phyloP scores from a whole-genome alignment of 2,888 invertebrate species.

The Ichneumoninae sp. region DNA sequence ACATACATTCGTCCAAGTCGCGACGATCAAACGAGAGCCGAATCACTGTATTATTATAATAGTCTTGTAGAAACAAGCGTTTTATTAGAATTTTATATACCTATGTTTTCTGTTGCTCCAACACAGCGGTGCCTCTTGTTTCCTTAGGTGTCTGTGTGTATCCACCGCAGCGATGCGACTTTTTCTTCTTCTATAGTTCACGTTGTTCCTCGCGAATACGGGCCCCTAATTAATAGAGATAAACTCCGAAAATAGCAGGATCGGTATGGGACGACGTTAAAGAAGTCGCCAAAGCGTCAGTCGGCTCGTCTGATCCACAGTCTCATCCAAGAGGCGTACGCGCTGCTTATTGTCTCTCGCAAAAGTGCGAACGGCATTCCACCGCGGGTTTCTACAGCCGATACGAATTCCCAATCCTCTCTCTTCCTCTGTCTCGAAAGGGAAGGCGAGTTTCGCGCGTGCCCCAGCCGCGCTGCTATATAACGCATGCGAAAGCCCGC shows the following conservation, averaged over 20 bases:
- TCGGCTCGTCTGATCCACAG: conserved; percentile 57
- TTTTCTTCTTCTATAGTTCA: background rate
- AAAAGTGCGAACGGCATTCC: conserved; percentile 65
- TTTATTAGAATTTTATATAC: conserved; percentile 23
- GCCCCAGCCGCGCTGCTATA: conserved; percentile 40
- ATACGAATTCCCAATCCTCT: conserved; percentile 37
- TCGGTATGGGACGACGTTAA: conserved; percentile 8
- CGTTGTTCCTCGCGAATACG: conserved; percentile 58
- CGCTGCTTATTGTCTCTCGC: conserved; percentile 39
- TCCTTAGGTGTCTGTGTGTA: background rate
- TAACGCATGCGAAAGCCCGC: conserved; percentile 6
- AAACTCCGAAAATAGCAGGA: conserved; percentile 70
- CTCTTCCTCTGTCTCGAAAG: conserved; percentile 7
- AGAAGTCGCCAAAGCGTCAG: conserved; percentile 23
- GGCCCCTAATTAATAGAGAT: conserved; percentile 73
- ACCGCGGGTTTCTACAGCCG: conserved; percentile 25
- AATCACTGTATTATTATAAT: conserved; percentile 51
- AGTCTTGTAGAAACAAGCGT: conserved; percentile 46
- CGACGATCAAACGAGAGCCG: conserved; percentile 1
- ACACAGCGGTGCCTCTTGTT: conserved; percentile 17
- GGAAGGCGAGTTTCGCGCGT: conserved; percentile 60
- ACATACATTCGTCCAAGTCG: conserved; percentile 49
- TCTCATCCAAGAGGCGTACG: conserved; percentile 50
- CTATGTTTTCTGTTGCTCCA: background rate
- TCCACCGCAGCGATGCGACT: background rate